Evolutionary conservation across 2,888 invertebrate species (phyloP).

Genomic region (Noctua janthina): DNA sequence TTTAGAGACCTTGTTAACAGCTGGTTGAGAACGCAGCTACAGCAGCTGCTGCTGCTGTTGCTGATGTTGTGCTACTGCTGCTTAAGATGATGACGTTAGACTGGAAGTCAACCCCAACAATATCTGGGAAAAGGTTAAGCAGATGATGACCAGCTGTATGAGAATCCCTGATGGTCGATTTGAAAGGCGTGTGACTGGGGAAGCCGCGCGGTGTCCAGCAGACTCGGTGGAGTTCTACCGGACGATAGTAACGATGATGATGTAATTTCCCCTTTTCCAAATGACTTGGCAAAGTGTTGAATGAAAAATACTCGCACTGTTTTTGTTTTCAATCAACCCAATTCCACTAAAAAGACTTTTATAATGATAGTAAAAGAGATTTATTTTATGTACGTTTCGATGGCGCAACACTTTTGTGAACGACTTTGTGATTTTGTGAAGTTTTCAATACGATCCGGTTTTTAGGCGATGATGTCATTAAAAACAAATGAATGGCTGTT

Average conservation of each 20-base stretch:
- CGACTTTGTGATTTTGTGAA: not conserved
- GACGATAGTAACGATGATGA: not conserved
- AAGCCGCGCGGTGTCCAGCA: not conserved
- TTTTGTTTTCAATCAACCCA: constrained; percentile 3
- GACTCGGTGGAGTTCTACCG: not conserved
- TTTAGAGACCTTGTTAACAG: not conserved
- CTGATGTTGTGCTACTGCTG: too few species aligned
- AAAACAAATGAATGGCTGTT: not conserved
- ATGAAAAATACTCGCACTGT: not conserved
- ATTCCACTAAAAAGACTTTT: constrained; percentile 5
- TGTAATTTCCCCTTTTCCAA: not conserved
- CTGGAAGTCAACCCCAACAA: not conserved
- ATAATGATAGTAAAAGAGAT: constrained; percentile 10
- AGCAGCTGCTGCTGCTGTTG: too few species aligned
- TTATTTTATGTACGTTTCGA: not conserved
- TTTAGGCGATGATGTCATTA: not conserved
- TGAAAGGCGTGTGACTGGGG: not conserved
- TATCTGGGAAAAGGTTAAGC: not conserved
- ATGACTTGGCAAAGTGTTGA: not conserved
- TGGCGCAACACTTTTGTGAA: constrained; percentile 1
- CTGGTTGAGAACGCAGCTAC: not conserved
- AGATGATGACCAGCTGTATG: not conserved
- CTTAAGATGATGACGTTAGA: too few species aligned
- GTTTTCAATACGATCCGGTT: not conserved
- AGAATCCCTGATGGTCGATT: not conserved